Conservation (phyloP, 2,113 vertebrate genomes). For the Typhlomys cinereus region DNA sequence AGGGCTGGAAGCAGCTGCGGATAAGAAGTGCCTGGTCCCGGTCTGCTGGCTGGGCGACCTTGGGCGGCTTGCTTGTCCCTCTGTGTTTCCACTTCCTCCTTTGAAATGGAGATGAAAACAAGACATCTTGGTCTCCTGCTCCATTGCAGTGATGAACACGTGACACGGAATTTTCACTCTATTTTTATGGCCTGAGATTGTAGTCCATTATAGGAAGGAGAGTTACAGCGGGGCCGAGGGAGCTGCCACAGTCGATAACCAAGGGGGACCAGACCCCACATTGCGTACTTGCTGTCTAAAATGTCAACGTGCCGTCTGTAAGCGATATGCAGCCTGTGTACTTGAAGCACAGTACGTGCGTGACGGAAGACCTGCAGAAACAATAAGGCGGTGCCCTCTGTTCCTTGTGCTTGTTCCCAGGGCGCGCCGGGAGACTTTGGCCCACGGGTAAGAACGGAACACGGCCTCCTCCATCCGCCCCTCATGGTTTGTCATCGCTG, state of each 20-base stretch:
- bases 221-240: too few relatives aligned
- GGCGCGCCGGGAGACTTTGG: conserved; percentile 93
- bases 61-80: neutral
- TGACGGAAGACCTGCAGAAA: too few relatives aligned
- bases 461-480: neutral
- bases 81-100: neutral
- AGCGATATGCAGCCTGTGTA: neutral
- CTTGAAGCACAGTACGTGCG: neutral
- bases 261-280: too few relatives aligned
- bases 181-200: too few relatives aligned
- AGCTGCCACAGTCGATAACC: too few relatives aligned
- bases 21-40: neutral
- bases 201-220: too few relatives aligned
- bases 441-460: conserved; percentile 90
- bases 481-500: neutral
- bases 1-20: neutral
- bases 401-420: conserved; percentile 78
- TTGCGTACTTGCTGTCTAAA: too few relatives aligned
- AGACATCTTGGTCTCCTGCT: too few relatives aligned
- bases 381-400: neutral
- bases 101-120: neutral
- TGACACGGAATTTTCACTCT: too few relatives aligned
- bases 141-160: too few relatives aligned
- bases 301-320: too few relatives aligned
- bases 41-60: neutral